These are phyloP conservation scores for Melanotaenia trifasciata DNA, from an alignment of 2,797 vertebrate genomes.

Conservation along the genomic window DNA sequence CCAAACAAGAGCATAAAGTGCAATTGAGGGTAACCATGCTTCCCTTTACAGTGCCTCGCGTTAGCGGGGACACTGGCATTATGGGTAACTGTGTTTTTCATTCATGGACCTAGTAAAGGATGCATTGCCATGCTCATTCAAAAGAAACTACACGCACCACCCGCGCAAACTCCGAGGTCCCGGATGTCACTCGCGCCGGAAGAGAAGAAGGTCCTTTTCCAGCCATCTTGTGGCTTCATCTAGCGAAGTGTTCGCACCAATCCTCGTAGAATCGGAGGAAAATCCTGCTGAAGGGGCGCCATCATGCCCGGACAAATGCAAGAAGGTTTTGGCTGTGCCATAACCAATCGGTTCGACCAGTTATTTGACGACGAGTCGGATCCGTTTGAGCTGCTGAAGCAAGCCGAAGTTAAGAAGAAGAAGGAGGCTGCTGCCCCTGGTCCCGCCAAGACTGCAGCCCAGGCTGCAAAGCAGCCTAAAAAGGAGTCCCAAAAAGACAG, in stretches of 20 bases:
- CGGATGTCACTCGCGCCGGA: slow-evolving; percentile 96
- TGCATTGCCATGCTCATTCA: fast-evolving
- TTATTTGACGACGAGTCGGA: slow-evolving; percentile 98
- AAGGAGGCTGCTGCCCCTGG: slow-evolving; percentile 90
- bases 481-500: slow-evolving; percentile 96
- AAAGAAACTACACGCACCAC: slow-evolving; percentile 84
- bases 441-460: slow-evolving; percentile 88
- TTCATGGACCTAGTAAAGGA: fast-evolving
- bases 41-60: slow-evolving; percentile 1
- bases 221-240: slow-evolving; percentile 98
- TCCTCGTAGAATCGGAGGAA: slow-evolving; percentile 96
- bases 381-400: slow-evolving; percentile 94
- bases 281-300: slow-evolving; percentile 96
- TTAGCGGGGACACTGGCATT: slow-evolving; percentile 13
- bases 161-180: slow-evolving; percentile 77
- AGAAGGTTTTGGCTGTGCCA: slow-evolving; percentile 97
- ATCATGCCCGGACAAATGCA: slow-evolving; percentile 99
- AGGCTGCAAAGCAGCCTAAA: slow-evolving; percentile 90
- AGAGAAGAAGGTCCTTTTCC: slow-evolving; percentile 95
- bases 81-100: slow-evolving; percentile 63
- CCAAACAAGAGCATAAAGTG: slow-evolving; percentile 42
- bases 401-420: slow-evolving; percentile 89
- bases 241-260: slow-evolving; percentile 92
- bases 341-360: slow-evolving; percentile 98
- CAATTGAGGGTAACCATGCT: slow-evolving; percentile 40